Conservation (phyloP, 2,113 vertebrate species). For the Synchiropus splendidus region DNA sequence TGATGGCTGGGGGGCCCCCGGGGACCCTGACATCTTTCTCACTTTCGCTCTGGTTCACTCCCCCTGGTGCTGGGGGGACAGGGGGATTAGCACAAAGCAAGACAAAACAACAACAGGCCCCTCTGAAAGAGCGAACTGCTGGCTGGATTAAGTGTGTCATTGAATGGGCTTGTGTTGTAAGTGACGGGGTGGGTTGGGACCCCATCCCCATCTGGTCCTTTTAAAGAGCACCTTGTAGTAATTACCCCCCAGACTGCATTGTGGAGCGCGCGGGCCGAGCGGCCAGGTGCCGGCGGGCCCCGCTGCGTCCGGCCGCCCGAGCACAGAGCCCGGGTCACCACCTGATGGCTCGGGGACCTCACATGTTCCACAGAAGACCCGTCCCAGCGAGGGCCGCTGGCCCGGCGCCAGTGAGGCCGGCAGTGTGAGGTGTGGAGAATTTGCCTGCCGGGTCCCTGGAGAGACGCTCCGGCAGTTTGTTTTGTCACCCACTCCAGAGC, state of each 20-base stretch:
- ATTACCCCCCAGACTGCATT: slow-evolving; percentile 98
- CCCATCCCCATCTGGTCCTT: slow-evolving; percentile 90
- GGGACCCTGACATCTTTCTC: slow-evolving; percentile 71
- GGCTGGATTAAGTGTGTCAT: slow-evolving; percentile 99
- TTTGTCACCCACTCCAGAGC: slow-evolving; percentile 25
- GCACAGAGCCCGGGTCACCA: slow-evolving; percentile 80
- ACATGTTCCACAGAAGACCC: too few relatives aligned
- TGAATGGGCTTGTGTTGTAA: slow-evolving; percentile 99
- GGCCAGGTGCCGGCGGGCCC: slow-evolving; percentile 93
- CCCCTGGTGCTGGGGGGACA: slow-evolving; percentile 28
- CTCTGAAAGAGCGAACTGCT: slow-evolving; percentile 94
- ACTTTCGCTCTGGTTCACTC: slow-evolving; percentile 29
- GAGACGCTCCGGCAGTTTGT: slow-evolving; percentile 20
- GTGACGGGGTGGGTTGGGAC: slow-evolving; percentile 83
- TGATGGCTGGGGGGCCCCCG: slow-evolving; percentile 82
- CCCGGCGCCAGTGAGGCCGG: too few relatives aligned
- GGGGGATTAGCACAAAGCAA: slow-evolving; percentile 92
- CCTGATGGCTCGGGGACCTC: slow-evolving; percentile 46
- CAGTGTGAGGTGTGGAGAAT: neutral
- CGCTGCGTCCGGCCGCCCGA: slow-evolving; percentile 79
- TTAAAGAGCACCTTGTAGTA: slow-evolving; percentile 99
- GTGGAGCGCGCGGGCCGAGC: slow-evolving; percentile 78
- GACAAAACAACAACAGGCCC: slow-evolving; percentile 74
- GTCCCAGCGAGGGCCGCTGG: too few relatives aligned
- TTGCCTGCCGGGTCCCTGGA: slow-evolving; percentile 18